phyloP scores from a whole-genome alignment of 2,113 vertebrate genomes.

The Callipepla squamata region DNA sequence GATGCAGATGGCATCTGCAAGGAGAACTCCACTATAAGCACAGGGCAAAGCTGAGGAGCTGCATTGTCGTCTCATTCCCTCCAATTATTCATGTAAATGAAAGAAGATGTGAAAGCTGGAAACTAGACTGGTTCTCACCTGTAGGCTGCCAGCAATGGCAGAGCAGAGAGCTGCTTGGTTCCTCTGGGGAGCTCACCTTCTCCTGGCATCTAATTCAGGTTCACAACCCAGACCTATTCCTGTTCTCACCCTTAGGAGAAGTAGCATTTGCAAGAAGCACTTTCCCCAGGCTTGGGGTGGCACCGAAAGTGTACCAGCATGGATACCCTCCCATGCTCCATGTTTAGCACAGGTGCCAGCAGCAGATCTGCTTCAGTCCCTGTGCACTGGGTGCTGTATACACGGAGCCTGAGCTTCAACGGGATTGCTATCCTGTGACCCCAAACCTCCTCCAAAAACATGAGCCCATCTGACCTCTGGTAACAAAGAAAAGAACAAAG shows the following conservation, averaged over 20 bases:
- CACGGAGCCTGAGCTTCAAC: background rate
- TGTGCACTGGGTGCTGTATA: accelerated
- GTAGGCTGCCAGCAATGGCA: background rate
- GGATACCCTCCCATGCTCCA: background rate
- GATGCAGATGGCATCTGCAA: background rate
- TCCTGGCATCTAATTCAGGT: background rate
- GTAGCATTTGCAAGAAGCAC: background rate
- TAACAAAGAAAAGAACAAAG: background rate
- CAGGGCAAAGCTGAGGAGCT: background rate
- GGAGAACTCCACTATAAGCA: background rate
- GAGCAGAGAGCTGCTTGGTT: background rate
- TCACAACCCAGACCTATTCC: background rate
- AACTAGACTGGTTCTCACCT: background rate
- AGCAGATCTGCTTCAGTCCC: too few species aligned
- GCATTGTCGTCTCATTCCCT: background rate
- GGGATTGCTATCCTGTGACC: accelerated
- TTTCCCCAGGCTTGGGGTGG: background rate
- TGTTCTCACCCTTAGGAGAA: background rate
- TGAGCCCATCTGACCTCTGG: background rate
- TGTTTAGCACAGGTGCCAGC: background rate
- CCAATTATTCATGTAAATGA: background rate
- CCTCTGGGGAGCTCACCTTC: background rate
- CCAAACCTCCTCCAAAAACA: background rate
- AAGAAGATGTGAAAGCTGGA: background rate
- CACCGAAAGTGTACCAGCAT: background rate